These are phyloP conservation scores for Platysternon megacephalum DNA, from an alignment of 2,113 vertebrate species.

Conservation along the genomic window DNA sequence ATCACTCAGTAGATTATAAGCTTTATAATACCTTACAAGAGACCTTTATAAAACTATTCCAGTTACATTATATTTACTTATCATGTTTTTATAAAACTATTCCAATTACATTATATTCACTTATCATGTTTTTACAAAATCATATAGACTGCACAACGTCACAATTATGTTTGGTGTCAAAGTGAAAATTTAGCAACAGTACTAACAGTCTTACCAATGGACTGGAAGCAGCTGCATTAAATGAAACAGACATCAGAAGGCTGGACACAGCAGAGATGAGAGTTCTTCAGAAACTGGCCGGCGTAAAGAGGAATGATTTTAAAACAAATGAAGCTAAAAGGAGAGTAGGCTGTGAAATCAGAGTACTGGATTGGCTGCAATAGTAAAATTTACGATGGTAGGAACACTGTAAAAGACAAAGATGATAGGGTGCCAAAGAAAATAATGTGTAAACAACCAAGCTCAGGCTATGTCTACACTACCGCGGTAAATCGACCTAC, in stretches of 20 bases:
- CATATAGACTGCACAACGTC: no score
- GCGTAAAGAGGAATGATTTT: background rate
- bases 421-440: background rate
- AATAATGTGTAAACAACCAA: background rate
- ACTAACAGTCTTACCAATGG: background rate
- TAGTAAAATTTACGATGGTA: background rate
- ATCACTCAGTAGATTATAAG: no score
- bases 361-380: background rate
- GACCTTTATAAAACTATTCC: no score
- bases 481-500: no score
- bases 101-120: no score
- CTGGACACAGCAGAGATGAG: background rate
- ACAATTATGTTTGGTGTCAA: no score
- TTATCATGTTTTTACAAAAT: no score
- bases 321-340: background rate
- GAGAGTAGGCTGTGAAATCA: background rate
- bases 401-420: background rate
- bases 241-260: background rate
- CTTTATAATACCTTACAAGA: no score
- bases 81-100: no score
- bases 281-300: background rate
- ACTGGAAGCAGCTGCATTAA: background rate
- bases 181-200: background rate
- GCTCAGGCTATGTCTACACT: no score
- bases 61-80: no score